Percentiles rank a stretch among this genome's conserved stretches.
Evolutionary conservation across 2,797 vertebrate genomes (phyloP).

Genomic region (Perodicticus potto): DNA sequence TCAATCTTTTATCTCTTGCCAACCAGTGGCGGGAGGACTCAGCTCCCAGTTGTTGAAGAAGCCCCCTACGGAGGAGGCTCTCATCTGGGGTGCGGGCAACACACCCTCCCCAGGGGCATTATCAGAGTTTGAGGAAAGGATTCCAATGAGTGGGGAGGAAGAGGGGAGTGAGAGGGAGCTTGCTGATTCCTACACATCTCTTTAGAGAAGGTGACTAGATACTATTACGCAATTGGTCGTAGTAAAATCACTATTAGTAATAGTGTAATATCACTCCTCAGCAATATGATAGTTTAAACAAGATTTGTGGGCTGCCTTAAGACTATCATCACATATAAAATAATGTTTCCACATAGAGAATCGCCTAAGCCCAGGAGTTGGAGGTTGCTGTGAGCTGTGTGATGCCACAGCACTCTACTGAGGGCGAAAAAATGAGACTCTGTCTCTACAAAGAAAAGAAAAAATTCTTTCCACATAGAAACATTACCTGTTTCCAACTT

Average conservation of each 20-base stretch:
- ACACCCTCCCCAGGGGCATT: background rate
- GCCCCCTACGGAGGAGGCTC: background rate
- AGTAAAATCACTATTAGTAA: too few species aligned
- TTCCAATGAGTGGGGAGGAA: background rate
- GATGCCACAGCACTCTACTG: too few species aligned
- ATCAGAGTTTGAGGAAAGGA: background rate
- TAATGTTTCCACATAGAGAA: background rate
- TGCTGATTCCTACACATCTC: background rate
- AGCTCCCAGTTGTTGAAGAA: background rate
- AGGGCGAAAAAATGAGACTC: too few species aligned
- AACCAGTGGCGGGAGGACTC: background rate
- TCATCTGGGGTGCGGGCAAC: background rate
- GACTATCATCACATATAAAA: slow-evolving; percentile 14
- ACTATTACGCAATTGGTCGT: background rate
- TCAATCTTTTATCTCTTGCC: background rate
- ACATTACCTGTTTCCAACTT: background rate
- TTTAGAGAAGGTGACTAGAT: background rate
- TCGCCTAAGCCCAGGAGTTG: too few species aligned
- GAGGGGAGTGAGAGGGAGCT: background rate
- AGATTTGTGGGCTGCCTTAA: background rate
- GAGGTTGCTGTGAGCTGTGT: too few species aligned
- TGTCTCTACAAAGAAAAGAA: too few species aligned
- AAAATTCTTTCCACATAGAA: background rate
- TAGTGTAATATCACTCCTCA: background rate
- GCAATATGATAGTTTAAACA: background rate